Evolutionary conservation across 2,888 invertebrate genomes (phyloP), one percentile per base, ranked within the genome.

Genomic region (Flexamia atlantica): DNA sequence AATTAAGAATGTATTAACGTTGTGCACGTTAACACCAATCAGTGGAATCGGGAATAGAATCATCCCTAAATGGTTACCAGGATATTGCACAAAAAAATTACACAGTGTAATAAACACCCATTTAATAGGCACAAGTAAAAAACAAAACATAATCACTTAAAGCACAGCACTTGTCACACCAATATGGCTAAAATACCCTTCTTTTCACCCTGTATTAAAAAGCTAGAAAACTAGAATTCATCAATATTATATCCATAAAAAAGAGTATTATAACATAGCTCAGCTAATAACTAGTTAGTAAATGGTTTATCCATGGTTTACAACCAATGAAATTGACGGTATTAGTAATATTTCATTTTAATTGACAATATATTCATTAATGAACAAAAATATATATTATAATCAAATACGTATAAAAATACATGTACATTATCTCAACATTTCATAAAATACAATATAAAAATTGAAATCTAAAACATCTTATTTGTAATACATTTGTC

Each of bases 111-210:
- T 64, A 64, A 64, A 25, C 3, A 64, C 30, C 20, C 28, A 64
- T 64, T 64, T 64, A 64, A 28, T 64, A 64, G 64, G 30, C 64
- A 64, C 7, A 64, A 64, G 30, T 28, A 64, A 9, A 64, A n/a
- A 64, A 64, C 28, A 64, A 28, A 64, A 64, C 30, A 28, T 57
- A 9, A 46, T 46, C 46, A 64, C 64, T 57, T 57, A 5, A 57
- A 10, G 64, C 64, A 28, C 25, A 64, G 30, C 28, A n/a, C n/a
- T 64, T 28, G 46, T 23, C 9, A 64, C 25, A 28, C 64, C 64
- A 14, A 28, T 7, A 28, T 20, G 20, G 57, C 14, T 25, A 23
- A 57, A 50, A 50, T 50, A 50, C 50, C 50, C 12, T 50, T 50
- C 50, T 50, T 50, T n/a, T n/a, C 3, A 50, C 50, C 50, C n/a